These are phyloP conservation scores for Mormyrus proboscirostris DNA, from an alignment of 2,797 vertebrate species.

Conservation along the genomic window DNA sequence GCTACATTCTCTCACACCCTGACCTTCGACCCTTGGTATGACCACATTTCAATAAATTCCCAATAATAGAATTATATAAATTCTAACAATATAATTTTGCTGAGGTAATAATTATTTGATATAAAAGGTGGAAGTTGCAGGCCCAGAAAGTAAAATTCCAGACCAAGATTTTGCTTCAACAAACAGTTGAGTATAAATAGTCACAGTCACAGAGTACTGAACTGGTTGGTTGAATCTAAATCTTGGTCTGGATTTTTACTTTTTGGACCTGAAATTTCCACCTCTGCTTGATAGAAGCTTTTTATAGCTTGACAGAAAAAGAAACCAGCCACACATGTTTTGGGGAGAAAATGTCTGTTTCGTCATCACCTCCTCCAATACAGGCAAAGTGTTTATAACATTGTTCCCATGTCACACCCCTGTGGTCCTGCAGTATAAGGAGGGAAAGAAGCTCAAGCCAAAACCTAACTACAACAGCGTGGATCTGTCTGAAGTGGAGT, in stretches of 20 bases:
- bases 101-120: neutral
- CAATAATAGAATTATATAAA: neutral
- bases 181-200: neutral
- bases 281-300: neutral
- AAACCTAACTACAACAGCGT: conserved; percentile 97
- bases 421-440: conserved; percentile 71
- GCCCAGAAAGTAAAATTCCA: neutral
- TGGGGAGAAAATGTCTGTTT: neutral
- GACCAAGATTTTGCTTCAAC: neutral
- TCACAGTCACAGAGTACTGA: neutral
- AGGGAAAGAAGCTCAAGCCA: conserved; percentile 83
- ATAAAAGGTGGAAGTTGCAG: neutral
- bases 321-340: neutral
- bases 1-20: conserved; percentile 92
- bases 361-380: neutral
- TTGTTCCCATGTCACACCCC: neutral
- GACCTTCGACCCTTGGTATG: conserved; percentile 86
- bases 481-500: conserved; percentile 89
- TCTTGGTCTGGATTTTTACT: neutral
- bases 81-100: no score
- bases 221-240: neutral
- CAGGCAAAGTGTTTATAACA: neutral
- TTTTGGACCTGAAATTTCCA: neutral
- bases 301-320: neutral
- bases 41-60: neutral